phyloP scores from a whole-genome alignment of 53 echinoderm and acorn worm species.

The Actinopyga echinites region DNA sequence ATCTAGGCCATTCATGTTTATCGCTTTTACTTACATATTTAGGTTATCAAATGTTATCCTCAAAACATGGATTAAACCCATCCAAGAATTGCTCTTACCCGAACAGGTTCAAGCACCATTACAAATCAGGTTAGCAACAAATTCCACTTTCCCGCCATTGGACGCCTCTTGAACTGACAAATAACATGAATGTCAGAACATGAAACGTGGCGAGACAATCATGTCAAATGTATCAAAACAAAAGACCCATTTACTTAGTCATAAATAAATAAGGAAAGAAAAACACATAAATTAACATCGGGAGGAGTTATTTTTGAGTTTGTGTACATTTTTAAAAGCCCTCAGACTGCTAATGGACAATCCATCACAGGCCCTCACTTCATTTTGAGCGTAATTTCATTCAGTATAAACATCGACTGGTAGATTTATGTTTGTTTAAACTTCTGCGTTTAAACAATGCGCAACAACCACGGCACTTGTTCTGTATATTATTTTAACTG shows the following conservation, averaged over 20 bases:
- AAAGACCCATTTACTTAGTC: constrained; percentile 32
- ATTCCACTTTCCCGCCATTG: not conserved
- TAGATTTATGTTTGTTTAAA: constrained; percentile 44
- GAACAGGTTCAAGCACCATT: no score
- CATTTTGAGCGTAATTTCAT: not conserved
- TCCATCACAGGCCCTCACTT: not conserved
- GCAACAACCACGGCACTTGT: not conserved
- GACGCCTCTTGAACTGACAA: not conserved
- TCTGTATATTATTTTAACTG: constrained; percentile 5
- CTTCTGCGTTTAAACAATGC: not conserved
- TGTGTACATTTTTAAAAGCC: constrained; percentile 6
- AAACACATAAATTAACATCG: constrained; percentile 35
- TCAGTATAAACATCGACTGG: constrained; percentile 26
- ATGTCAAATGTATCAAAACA: constrained; percentile 41
- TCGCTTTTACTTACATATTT: no score
- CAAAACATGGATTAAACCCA: no score
- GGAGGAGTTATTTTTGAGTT: no score
- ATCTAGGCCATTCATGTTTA: no score
- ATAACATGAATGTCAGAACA: not conserved
- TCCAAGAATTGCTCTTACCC: no score
- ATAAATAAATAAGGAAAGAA: constrained; percentile 25
- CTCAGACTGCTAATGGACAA: constrained; percentile 30
- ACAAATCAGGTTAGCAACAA: no score
- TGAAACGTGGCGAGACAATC: not conserved
- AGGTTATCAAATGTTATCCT: no score